Conservation (phyloP, 1,140 invertebrate genomes). For the Goniozus legneri region DNA sequence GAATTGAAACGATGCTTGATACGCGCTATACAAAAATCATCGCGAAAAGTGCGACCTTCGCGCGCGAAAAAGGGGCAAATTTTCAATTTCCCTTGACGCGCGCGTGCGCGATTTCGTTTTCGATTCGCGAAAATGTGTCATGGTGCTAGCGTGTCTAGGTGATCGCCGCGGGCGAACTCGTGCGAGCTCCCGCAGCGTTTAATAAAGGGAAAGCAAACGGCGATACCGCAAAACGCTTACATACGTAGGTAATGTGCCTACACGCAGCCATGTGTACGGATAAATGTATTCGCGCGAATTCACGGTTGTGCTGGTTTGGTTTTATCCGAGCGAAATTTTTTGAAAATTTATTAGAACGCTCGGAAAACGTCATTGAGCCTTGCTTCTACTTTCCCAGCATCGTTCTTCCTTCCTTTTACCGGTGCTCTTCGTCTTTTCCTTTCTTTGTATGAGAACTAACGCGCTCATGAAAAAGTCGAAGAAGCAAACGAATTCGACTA, state of each 20-base stretch:
- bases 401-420: background rate
- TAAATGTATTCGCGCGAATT: no score
- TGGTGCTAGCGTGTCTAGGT: no score
- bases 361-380: conserved; percentile 1
- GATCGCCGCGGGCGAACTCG: no score
- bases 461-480: background rate
- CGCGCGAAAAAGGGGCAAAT: no score
- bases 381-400: background rate
- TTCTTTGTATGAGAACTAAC: background rate
- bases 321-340: conserved; percentile 6
- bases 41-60: no score
- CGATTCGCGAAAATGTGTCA: no score
- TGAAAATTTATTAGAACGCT: conserved; percentile 16
- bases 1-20: no score
- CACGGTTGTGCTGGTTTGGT: no score
- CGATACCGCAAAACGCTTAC: background rate
- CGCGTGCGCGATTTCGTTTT: conserved; percentile 1
- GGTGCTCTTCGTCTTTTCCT: background rate
- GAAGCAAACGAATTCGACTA: conserved; percentile 2
- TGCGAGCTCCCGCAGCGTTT: background rate
- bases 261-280: no score
- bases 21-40: no score
- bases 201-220: background rate
- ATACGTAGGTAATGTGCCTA: background rate
- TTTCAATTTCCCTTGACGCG: no score